Evolutionary conservation across 2,888 invertebrate genomes (phyloP).

Genomic region (Calliopum simillimum): DNA sequence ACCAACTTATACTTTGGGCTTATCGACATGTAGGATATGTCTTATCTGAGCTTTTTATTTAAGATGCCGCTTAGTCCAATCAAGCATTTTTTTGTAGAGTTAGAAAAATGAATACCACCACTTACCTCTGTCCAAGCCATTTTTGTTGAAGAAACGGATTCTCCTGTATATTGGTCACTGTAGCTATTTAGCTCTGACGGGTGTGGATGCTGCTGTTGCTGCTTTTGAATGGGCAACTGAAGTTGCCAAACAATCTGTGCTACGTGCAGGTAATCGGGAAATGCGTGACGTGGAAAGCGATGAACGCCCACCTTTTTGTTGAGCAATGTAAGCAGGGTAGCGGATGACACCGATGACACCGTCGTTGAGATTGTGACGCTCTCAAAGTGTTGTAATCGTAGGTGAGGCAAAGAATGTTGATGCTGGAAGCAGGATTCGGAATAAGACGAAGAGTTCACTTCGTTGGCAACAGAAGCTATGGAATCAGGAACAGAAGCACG

Average conservation of each 20-base stretch:
- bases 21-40: too few relatives aligned
- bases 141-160: conserved; percentile 11
- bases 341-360: conserved; percentile 34
- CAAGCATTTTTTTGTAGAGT: not conserved
- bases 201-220: not conserved
- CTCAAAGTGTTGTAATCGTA: conserved; percentile 9
- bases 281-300: conserved; percentile 32
- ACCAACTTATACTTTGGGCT: too few relatives aligned
- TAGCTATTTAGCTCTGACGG: conserved; percentile 3
- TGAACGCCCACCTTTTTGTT: conserved; percentile 40
- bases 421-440: too few relatives aligned
- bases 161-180: conserved; percentile 8
- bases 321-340: conserved; percentile 32
- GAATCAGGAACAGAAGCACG: not conserved
- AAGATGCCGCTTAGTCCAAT: too few relatives aligned
- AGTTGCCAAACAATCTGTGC: conserved; percentile 13
- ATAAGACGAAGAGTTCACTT: too few relatives aligned
- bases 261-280: conserved; percentile 7
- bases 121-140: conserved; percentile 52
- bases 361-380: conserved; percentile 33
- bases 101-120: not conserved
- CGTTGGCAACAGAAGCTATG: not conserved
- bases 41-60: too few relatives aligned
- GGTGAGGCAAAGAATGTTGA: not conserved
- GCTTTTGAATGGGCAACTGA: conserved; percentile 11